Percentiles rank a stretch among this genome's conserved stretches.
phyloP scores from a whole-genome alignment of 2,797 vertebrate genomes.

The Siniperca scherzeri region DNA sequence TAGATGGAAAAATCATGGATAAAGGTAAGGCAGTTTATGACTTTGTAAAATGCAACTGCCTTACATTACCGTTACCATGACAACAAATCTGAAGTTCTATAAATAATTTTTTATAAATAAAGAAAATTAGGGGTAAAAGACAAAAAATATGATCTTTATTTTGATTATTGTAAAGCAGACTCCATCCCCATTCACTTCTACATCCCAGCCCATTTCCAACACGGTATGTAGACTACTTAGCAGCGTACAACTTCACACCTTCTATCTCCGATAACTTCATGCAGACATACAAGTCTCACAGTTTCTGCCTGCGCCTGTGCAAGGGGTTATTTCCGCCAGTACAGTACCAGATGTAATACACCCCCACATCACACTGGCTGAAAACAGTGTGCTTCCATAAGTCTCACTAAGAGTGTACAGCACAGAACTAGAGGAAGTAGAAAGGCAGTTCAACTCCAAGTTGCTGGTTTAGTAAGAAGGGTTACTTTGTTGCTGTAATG shows the following conservation, averaged over 20 bases:
- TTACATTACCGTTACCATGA: too few relatives aligned
- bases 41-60: too few relatives aligned
- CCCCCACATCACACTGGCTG: constrained; percentile 48
- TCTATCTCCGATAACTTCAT: not conserved
- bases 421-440: constrained; percentile 13
- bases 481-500: not conserved
- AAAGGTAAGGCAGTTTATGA: too few relatives aligned
- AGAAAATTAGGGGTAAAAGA: not conserved
- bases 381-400: constrained; percentile 31
- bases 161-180: not conserved
- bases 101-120: not conserved
- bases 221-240: not conserved
- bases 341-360: constrained; percentile 57
- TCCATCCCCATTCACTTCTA: not conserved
- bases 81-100: too few relatives aligned
- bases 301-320: constrained; percentile 26
- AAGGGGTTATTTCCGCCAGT: constrained; percentile 25
- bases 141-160: not conserved
- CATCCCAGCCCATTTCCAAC: not conserved
- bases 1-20: not conserved
- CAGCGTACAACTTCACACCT: constrained; percentile 20
- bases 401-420: constrained; percentile 24
- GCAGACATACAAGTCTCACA: constrained; percentile 15
- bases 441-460: not conserved
- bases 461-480: not conserved